Percentiles rank a stretch among this genome's conserved stretches.
Evolutionary conservation across 1,140 invertebrate species (phyloP).

Genomic region (Ctenoplectra terminalis): DNA sequence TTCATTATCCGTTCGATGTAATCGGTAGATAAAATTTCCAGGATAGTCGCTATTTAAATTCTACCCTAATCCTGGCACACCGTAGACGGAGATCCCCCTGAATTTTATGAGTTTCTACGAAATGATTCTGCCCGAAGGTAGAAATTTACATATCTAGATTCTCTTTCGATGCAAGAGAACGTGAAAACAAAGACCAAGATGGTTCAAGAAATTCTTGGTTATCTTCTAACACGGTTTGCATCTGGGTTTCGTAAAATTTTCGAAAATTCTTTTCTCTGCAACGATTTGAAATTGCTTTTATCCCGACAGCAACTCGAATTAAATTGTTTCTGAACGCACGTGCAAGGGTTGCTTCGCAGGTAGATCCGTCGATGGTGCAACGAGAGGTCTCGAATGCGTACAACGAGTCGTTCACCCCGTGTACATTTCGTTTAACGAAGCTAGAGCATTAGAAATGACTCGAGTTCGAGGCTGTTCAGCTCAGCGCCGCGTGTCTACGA

Average conservation of each 20-base stretch:
- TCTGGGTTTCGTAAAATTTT: not conserved
- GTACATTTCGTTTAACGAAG: not conserved
- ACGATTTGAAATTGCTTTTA: not conserved
- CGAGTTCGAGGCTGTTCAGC: not conserved
- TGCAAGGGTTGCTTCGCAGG: slow-evolving; percentile 36
- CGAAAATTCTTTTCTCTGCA: not conserved
- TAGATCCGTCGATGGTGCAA: slow-evolving; percentile 55
- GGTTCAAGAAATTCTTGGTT: not conserved
- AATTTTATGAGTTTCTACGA: not conserved
- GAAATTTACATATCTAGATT: slow-evolving; percentile 1
- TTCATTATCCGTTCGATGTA: not conserved
- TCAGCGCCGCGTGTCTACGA: not conserved
- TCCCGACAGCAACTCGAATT: not conserved
- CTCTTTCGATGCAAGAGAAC: not conserved
- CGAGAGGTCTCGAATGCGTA: slow-evolving; percentile 7
- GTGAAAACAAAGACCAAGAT: not conserved
- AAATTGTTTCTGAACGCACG: not conserved
- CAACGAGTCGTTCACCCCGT: slow-evolving; percentile 71
- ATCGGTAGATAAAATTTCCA: not conserved
- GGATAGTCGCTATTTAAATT: not conserved
- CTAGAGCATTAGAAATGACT: not conserved
- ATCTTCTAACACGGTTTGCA: not conserved
- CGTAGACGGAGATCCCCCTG: no score
- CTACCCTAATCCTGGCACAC: not conserved
- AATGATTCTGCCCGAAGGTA: no score